A percentile compares a stretch with the other conserved stretches of the same genome.
Conservation (phyloP, 2,888 invertebrate species). For the Drosophila rubida region DNA sequence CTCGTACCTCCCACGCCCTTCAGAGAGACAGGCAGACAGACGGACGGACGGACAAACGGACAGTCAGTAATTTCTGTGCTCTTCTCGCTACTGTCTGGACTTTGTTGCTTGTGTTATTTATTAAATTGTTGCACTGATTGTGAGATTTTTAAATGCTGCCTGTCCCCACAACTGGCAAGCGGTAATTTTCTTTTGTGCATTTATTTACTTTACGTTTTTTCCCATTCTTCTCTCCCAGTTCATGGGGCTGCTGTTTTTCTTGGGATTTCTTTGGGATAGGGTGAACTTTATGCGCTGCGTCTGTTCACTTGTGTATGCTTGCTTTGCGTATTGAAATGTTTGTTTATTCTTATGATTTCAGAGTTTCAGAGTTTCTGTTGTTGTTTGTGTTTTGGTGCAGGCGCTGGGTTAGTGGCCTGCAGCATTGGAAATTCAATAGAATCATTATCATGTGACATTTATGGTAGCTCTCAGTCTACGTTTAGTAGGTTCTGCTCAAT, state of each 20-base stretch:
- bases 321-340: constrained; percentile 40
- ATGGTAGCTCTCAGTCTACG: constrained; percentile 31
- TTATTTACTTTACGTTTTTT: constrained; percentile 56
- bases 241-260: constrained; percentile 9
- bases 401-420: not conserved
- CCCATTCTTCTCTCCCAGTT: constrained; percentile 18
- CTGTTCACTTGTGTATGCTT: constrained; percentile 4
- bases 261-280: constrained; percentile 41
- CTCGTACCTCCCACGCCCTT: constrained; percentile 26
- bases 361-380: constrained; percentile 21
- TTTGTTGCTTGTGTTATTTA: constrained; percentile 36
- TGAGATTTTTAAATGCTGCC: constrained; percentile 42
- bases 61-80: not conserved
- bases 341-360: constrained; percentile 43
- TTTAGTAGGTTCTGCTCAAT: constrained; percentile 26
- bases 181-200: constrained; percentile 62
- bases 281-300: constrained; percentile 15
- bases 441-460: constrained; percentile 48
- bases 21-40: constrained; percentile 13
- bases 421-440: constrained; percentile 15
- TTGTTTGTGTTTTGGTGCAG: constrained; percentile 41
- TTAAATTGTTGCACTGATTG: constrained; percentile 62
- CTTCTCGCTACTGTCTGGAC: not conserved
- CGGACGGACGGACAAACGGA: not conserved
- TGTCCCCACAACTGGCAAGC: constrained; percentile 41